These are phyloP conservation scores for Oryzias curvinotus DNA, from an alignment of 2,113 vertebrate species.

Conservation along the genomic window DNA sequence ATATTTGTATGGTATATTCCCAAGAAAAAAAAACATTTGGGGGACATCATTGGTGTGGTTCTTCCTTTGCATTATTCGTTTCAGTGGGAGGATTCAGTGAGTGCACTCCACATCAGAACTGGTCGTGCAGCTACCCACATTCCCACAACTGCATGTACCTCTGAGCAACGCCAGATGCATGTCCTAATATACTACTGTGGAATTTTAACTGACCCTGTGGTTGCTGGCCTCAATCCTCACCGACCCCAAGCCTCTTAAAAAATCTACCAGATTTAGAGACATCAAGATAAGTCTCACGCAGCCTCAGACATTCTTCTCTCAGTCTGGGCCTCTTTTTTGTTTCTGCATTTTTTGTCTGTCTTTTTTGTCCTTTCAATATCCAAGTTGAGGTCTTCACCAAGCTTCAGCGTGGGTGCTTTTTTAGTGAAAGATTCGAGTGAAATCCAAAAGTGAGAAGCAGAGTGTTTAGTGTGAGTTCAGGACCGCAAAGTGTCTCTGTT, in stretches of 20 bases:
- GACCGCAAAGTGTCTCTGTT: constrained; percentile 45
- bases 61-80: constrained; percentile 7
- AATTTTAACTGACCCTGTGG: constrained; percentile 63
- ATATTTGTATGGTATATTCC: constrained; percentile 45
- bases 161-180: constrained; percentile 49
- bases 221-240: constrained; percentile 67
- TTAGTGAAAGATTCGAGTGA: not conserved
- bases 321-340: constrained; percentile 25
- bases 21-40: constrained; percentile 16
- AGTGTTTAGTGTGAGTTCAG: constrained; percentile 25
- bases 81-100: constrained; percentile 18
- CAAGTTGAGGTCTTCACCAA: not conserved
- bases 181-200: constrained; percentile 60
- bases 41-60: constrained; percentile 24
- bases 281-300: constrained; percentile 42
- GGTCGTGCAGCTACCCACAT: constrained; percentile 24
- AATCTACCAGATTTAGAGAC: constrained; percentile 54
- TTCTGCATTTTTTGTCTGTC: constrained; percentile 2
- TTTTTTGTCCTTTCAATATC: not conserved
- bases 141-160: constrained; percentile 47
- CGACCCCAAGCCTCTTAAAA: constrained; percentile 59
- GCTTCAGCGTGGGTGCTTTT: constrained; percentile 1
- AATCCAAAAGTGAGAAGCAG: constrained; percentile 7
- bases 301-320: constrained; percentile 48
- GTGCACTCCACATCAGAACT: constrained; percentile 14